phyloP scores from a whole-genome alignment of 2,113 vertebrate species.

The Aepyceros melampus region DNA sequence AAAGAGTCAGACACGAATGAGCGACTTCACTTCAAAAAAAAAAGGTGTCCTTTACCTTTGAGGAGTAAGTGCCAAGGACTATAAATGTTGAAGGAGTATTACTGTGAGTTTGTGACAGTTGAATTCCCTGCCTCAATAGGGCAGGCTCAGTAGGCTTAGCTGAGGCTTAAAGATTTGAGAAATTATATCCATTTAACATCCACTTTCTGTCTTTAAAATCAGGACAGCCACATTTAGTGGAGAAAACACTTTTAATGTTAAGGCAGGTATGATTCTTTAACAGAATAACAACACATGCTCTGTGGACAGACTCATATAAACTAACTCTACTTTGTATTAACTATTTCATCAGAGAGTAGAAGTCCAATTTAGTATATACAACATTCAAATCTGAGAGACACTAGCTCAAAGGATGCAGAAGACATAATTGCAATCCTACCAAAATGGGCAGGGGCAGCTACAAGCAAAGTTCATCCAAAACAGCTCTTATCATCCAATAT shows the following conservation, averaged over 20 bases:
- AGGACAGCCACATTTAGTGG: not conserved
- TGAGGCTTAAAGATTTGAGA: not conserved
- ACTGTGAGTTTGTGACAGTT: not conserved
- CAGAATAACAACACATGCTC: not conserved
- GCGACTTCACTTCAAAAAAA: too few relatives aligned
- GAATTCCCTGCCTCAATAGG: not conserved
- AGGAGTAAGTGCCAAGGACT: not conserved
- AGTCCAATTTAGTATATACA: not conserved
- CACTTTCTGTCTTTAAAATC: not conserved
- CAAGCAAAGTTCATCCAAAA: not conserved
- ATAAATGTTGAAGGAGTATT: not conserved
- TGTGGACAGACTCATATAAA: not conserved
- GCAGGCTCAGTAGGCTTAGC: not conserved
- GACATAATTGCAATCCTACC: not conserved
- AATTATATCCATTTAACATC: not conserved
- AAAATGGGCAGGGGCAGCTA: not conserved
- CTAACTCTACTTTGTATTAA: not conserved
- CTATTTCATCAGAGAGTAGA: not conserved
- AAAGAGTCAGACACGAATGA: too few relatives aligned
- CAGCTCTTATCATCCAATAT: not conserved
- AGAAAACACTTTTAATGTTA: not conserved
- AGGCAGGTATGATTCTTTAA: not conserved
- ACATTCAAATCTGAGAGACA: not conserved
- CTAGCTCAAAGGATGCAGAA: not conserved
- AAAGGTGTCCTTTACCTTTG: not conserved